Evolutionary conservation across 2,797 vertebrate species (phyloP).

Genomic region (Euphonia xanthogaster): DNA sequence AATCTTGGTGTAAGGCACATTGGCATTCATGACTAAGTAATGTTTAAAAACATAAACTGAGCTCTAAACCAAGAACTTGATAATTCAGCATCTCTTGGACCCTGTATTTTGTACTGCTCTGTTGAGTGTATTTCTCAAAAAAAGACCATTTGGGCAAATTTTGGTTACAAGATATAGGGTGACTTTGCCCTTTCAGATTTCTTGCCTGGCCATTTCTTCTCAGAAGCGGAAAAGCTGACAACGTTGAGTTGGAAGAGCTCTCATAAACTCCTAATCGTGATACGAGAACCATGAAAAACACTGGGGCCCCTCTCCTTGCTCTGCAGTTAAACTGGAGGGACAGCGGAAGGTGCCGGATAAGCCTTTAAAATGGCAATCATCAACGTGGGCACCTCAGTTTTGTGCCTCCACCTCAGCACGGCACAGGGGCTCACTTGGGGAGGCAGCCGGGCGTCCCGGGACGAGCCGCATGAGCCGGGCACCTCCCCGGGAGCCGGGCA

Average conservation of each 20-base stretch:
- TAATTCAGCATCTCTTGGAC: fast-evolving
- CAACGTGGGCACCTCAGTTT: fast-evolving
- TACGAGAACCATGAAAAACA: background rate
- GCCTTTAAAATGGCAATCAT: fast-evolving
- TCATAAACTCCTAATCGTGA: background rate
- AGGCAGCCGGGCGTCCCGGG: fast-evolving
- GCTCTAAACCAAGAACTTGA: background rate
- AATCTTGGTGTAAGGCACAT: background rate
- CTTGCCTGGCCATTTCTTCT: background rate
- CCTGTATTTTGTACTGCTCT: background rate
- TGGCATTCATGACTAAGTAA: background rate
- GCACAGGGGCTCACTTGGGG: fast-evolving
- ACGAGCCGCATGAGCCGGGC: fast-evolving
- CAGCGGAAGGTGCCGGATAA: fast-evolving
- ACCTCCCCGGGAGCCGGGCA: background rate
- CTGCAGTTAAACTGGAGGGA: background rate
- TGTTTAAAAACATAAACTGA: background rate
- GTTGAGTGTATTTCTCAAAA: fast-evolving
- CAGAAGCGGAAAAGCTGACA: background rate
- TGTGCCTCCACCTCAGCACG: fast-evolving
- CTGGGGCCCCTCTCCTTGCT: background rate
- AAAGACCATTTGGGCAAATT: background rate
- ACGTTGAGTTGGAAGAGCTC: background rate
- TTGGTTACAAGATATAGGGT: no score
- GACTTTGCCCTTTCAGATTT: background rate